These are phyloP conservation scores for Notiomystis cincta DNA, from an alignment of 2,113 vertebrate genomes.

Conservation along the genomic window DNA sequence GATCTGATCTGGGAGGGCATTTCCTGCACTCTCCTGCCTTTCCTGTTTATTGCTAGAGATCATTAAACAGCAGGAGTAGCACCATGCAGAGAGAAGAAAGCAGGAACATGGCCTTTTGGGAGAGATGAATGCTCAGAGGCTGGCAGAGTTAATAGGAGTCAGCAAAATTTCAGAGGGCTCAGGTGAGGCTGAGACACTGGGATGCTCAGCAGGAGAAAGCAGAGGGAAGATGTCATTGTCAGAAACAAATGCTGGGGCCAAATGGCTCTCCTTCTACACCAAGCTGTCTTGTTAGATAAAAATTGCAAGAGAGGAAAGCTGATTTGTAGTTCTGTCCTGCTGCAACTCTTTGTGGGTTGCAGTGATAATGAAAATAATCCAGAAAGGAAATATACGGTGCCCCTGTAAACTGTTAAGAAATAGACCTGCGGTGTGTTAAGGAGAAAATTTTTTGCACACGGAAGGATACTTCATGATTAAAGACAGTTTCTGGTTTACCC, in stretches of 20 bases:
- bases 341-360: not conserved
- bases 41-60: not conserved
- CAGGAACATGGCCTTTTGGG: not conserved
- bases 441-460: not conserved
- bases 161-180: not conserved
- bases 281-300: not conserved
- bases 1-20: not conserved
- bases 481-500: not conserved
- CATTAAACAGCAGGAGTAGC: not conserved
- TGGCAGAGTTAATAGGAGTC: not conserved
- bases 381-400: not conserved
- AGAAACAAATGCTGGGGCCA: not conserved
- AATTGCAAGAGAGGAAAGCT: not conserved
- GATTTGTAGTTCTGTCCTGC: not conserved
- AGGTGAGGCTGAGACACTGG: not conserved
- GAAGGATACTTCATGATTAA: not conserved
- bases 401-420: not conserved
- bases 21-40: not conserved
- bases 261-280: not conserved
- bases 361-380: not conserved
- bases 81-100: not conserved
- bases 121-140: not conserved
- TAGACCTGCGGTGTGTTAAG: not conserved
- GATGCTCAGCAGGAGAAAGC: not conserved
- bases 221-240: not conserved